These are phyloP conservation scores for Taphrorychus bicolor DNA, from an alignment of 2,888 invertebrate genomes.

Conservation along the genomic window DNA sequence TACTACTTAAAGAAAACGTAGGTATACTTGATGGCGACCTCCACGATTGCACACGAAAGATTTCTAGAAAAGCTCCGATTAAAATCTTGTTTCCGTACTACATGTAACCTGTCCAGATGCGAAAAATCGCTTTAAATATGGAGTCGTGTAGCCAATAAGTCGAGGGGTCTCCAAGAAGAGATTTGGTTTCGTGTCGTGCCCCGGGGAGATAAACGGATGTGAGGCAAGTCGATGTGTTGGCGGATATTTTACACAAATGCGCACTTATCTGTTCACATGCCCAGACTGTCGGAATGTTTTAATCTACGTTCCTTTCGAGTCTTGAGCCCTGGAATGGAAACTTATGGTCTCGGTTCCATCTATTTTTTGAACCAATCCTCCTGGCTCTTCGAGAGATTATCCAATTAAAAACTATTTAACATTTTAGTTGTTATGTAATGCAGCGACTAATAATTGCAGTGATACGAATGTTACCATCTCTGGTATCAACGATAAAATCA, in stretches of 20 bases:
- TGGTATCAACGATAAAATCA: neutral
- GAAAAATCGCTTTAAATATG: slow-evolving; percentile 43
- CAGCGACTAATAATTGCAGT: no score
- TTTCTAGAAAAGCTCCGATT: slow-evolving; percentile 19
- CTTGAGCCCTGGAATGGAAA: neutral
- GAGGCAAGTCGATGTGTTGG: slow-evolving; percentile 45
- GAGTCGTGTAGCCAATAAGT: slow-evolving; percentile 46
- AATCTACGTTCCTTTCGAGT: neutral
- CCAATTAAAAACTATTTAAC: no score
- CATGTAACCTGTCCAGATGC: slow-evolving; percentile 33
- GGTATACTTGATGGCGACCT: neutral
- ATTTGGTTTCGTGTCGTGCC: slow-evolving; percentile 48
- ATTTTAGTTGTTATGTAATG: no score
- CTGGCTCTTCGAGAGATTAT: no score
- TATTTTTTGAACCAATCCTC: no score
- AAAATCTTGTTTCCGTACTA: slow-evolving; percentile 29
- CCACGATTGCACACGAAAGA: neutral
- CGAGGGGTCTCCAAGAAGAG: slow-evolving; percentile 43
- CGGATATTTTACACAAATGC: slow-evolving; percentile 48
- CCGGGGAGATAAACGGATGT: slow-evolving; percentile 44
- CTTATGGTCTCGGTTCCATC: no score
- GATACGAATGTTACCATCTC: neutral
- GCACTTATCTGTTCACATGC: slow-evolving; percentile 46
- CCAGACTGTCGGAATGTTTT: slow-evolving; percentile 42
- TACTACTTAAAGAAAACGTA: no score